phyloP scores from a whole-genome alignment of 2,797 vertebrate species.

The Chelidonichthys spinosus region DNA sequence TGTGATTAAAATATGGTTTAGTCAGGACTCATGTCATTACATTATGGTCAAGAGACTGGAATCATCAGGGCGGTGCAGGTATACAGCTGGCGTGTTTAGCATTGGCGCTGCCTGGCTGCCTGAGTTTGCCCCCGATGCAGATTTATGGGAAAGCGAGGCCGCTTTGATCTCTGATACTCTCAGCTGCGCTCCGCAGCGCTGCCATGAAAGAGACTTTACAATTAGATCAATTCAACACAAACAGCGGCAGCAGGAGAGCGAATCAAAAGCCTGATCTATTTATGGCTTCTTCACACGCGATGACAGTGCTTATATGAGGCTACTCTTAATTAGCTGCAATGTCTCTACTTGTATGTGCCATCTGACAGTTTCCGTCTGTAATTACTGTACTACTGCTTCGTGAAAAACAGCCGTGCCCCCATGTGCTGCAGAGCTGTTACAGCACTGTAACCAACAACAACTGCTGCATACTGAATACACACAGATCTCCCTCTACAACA shows the following conservation, averaged over 20 bases:
- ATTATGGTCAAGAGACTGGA: neutral
- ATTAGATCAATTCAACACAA: conserved; percentile 70
- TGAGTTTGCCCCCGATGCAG: conserved; percentile 18
- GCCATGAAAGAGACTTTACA: conserved; percentile 70
- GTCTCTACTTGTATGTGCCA: conserved; percentile 39
- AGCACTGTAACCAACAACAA: conserved; percentile 36
- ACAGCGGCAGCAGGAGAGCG: conserved; percentile 48
- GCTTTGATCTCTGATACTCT: conserved; percentile 61
- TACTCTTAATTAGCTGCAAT: conserved; percentile 56
- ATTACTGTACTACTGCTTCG: conserved; percentile 35
- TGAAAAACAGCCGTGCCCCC: conserved; percentile 26
- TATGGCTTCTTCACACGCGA: conserved; percentile 42
- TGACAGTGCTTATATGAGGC: conserved; percentile 48
- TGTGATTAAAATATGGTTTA: no score
- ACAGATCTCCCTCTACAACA: neutral
- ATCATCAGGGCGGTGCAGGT: conserved; percentile 15
- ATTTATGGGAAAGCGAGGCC: conserved; percentile 29
- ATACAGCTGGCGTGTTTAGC: conserved; percentile 7
- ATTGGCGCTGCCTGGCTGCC: neutral
- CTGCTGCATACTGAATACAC: conserved; percentile 33
- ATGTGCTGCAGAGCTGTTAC: conserved; percentile 26
- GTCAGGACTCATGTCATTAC: no score
- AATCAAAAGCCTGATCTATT: conserved; percentile 44
- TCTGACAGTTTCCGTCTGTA: conserved; percentile 52
- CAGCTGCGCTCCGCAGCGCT: conserved; percentile 32